These are phyloP conservation scores for Ephestia elutella DNA, from an alignment of 1,140 invertebrate genomes.

Conservation along the genomic window DNA sequence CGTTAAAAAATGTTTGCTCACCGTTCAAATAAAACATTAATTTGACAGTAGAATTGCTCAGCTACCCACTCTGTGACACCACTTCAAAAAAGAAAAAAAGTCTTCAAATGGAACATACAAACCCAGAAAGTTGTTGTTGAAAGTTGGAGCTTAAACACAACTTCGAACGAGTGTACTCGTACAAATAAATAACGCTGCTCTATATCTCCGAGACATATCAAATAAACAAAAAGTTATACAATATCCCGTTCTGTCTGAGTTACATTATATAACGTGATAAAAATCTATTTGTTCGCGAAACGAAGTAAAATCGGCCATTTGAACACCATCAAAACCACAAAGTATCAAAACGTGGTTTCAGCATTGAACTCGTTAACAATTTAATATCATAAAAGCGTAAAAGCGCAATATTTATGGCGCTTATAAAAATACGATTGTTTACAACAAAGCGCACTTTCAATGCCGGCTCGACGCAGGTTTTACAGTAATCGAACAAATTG, in stretches of 20 bases:
- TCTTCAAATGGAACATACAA: not conserved
- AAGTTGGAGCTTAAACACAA: not conserved
- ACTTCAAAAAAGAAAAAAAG: not conserved
- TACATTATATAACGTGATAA: not conserved
- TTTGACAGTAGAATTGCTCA: no score
- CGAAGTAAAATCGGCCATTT: not conserved
- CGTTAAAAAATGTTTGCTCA: no score
- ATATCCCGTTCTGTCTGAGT: not conserved
- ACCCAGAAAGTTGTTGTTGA: not conserved
- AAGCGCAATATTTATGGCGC: conserved; percentile 16
- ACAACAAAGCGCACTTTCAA: not conserved
- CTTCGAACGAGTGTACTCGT: not conserved
- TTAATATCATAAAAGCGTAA: conserved; percentile 15
- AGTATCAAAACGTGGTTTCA: conserved; percentile 6
- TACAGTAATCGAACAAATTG: no score
- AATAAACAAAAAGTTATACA: conserved; percentile 5
- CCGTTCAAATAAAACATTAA: no score
- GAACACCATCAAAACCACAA: not conserved
- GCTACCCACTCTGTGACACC: no score
- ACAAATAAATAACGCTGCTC: not conserved
- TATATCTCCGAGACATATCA: not conserved
- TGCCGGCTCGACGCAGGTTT: not conserved
- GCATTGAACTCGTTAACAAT: conserved; percentile 12
- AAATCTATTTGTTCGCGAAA: not conserved
- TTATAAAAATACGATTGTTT: conserved; percentile 13